These are phyloP conservation scores for Andrena minutula DNA, from an alignment of 2,888 invertebrate species.

Conservation along the genomic window DNA sequence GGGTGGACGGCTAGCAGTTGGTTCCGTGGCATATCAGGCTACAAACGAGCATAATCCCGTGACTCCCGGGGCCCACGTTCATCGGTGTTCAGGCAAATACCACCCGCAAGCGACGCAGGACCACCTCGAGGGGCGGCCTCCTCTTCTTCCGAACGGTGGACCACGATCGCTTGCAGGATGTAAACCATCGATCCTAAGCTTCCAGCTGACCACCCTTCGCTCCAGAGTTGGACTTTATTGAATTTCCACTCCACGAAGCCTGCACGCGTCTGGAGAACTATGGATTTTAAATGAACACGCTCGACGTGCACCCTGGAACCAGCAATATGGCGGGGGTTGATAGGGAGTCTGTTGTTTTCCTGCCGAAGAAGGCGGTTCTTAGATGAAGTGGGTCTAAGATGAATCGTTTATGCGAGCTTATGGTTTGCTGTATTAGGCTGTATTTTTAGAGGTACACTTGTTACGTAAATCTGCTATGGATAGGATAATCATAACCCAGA, in stretches of 20 bases:
- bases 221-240: conserved; percentile 29
- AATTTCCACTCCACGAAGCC: conserved; percentile 23
- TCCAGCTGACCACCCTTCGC: background rate
- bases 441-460: too few species aligned
- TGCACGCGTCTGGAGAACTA: conserved; percentile 13
- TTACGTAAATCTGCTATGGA: too few species aligned
- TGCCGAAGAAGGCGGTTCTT: too few species aligned
- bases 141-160: background rate
- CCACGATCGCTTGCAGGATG: conserved; percentile 45
- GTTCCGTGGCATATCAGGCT: conserved; percentile 33
- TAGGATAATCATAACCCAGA: too few species aligned
- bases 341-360: too few species aligned
- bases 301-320: too few species aligned
- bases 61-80: conserved; percentile 38
- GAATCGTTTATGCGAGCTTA: too few species aligned
- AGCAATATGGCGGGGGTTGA: too few species aligned
- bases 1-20: conserved; percentile 11
- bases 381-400: too few species aligned
- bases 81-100: conserved; percentile 51
- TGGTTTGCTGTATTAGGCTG: too few species aligned
- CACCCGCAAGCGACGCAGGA: conserved; percentile 13
- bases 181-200: conserved; percentile 34
- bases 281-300: conserved; percentile 13
- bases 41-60: conserved; percentile 42
- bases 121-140: background rate